phyloP scores from a whole-genome alignment of 2,113 vertebrate species.

The Nannospalax galili region DNA sequence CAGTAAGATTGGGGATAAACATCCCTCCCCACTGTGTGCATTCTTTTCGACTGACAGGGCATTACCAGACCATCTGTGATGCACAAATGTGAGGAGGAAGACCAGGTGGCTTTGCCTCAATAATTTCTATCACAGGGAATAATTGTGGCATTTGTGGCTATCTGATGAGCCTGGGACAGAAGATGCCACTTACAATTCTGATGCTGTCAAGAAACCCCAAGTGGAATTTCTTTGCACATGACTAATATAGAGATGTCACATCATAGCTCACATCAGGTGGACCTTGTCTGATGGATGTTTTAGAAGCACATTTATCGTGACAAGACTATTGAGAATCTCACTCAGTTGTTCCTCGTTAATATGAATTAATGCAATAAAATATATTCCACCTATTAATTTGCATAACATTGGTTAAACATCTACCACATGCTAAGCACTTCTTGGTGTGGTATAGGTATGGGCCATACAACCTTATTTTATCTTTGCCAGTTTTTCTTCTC shows the following conservation, averaged over 20 bases:
- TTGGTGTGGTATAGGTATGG: background rate
- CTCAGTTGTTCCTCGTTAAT: background rate
- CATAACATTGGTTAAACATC: background rate
- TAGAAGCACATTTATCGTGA: background rate
- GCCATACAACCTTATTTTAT: background rate
- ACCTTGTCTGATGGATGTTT: background rate
- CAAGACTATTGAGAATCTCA: background rate
- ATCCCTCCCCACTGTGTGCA: background rate
- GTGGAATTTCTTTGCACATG: background rate
- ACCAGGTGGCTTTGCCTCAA: conserved; percentile 14
- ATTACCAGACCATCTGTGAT: background rate
- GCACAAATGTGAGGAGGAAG: conserved; percentile 1
- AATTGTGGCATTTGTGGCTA: background rate
- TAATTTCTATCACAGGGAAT: background rate
- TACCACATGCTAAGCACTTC: background rate
- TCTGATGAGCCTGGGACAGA: background rate
- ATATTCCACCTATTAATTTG: background rate
- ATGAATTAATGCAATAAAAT: background rate
- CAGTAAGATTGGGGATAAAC: background rate
- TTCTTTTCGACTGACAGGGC: background rate
- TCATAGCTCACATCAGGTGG: background rate
- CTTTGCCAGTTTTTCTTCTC: background rate
- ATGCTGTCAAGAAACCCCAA: background rate
- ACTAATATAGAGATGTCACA: background rate
- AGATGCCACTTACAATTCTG: background rate